Base-by-base conservation (phyloP, 1,140 invertebrate species). In the Neodiprion pinetum region DNA sequence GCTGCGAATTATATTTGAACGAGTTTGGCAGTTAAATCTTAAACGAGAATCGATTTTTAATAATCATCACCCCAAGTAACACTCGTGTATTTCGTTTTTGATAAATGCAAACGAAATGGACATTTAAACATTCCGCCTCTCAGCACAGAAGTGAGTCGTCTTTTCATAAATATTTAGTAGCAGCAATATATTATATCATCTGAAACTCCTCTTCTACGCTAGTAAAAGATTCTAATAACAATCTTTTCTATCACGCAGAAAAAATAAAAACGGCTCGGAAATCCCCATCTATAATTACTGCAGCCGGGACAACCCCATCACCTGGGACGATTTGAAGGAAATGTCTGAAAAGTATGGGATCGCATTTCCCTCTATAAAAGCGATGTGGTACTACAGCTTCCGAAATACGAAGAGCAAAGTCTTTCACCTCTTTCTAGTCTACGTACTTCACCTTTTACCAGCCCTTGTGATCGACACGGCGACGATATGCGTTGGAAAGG, bases 391-490 rank as follows among this genome's bases (percentile, higher is more conserved):
- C 74, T 90, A 89, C 77, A 89, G 87, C 72, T 89, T 91, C 47
- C 82, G 86, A n/a, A 87, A 91, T 73, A 91, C 86, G 72, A 90
- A 88, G 67, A 80, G 87, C 76, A 89, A 83, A 65, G 76, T 88
- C 4, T 66, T 91, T 3, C 89, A 92, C 77, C 78, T 88, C 12
- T 87, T 89, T 68, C 89, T 84, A 73, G 80, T 89, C 1, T 87
- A 89, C 28, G 85, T 90, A 10, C 81, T 93, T 9, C 94, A 95
- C 77, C 83, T 92, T 49, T 72, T 94, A 5, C 94, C 94, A 0
- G 93, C 93, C 0, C 82, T 92, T n/a, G 67, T 94, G 0, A 85
- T 93, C n/a, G 94, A 95, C 77, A 86, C 88, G 0, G 79, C 91
- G 4, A 90, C 90, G 11, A 67, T 91, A 1, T 90, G 93, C 75